Evolutionary conservation across 2,113 vertebrate genomes (phyloP).

Genomic region (Motacilla alba): DNA sequence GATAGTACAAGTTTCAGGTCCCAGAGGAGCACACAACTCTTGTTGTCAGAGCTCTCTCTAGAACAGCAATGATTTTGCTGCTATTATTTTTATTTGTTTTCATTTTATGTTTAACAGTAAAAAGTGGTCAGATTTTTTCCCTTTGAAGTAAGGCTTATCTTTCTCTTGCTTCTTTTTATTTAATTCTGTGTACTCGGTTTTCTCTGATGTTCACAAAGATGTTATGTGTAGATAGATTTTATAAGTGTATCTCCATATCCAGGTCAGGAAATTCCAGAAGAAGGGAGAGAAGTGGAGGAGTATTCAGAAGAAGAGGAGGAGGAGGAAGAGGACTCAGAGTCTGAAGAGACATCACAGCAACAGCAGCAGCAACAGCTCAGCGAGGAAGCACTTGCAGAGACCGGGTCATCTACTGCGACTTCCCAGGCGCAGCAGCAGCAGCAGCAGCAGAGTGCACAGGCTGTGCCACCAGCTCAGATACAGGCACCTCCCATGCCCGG

Average conservation of each 20-base stretch:
- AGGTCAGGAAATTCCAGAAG: slow-evolving; percentile 96
- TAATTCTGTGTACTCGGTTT: neutral
- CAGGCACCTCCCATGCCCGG: slow-evolving; percentile 92
- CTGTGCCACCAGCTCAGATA: slow-evolving; percentile 78
- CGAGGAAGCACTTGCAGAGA: slow-evolving; percentile 73
- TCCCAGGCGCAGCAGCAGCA: slow-evolving; percentile 64
- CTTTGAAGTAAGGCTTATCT: neutral
- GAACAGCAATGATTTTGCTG: neutral
- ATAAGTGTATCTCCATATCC: neutral
- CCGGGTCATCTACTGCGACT: slow-evolving; percentile 54
- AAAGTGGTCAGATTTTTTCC: neutral
- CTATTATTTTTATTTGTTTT: neutral
- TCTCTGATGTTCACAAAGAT: neutral
- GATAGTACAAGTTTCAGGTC: neutral
- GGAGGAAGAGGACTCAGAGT: slow-evolving; percentile 88
- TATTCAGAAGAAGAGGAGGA: slow-evolving; percentile 80
- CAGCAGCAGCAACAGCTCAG: slow-evolving; percentile 69
- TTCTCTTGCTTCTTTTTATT: neutral
- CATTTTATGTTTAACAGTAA: neutral
- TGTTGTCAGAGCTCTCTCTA: neutral
- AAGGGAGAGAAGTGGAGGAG: slow-evolving; percentile 88
- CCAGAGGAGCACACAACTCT: neutral
- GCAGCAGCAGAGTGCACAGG: slow-evolving; percentile 65
- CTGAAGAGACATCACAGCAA: slow-evolving; percentile 76
- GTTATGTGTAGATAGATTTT: neutral